Evolutionary conservation across 1,140 invertebrate genomes (phyloP), one percentile per base, ranked within the genome.

Genomic region (Bilobella aurantiaca): DNA sequence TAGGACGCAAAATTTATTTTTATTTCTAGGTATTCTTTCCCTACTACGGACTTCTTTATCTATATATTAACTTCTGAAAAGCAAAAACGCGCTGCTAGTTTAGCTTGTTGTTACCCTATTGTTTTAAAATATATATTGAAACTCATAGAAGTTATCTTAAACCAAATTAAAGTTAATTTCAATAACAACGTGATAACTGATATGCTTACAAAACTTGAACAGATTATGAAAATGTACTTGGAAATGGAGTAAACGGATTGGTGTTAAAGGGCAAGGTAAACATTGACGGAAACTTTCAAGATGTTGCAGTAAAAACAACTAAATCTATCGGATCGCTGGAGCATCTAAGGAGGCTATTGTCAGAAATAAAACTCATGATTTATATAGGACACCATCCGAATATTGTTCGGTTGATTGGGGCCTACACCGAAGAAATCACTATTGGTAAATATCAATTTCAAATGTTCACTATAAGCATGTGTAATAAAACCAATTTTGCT

Each of bases 291-390:
- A 23, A 8, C 14, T 14, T 16, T 53, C 14, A 53, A 53, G 49
- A 53, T 16, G 12, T 12, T 29, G 61, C 61, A 18, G 23, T 62
- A 27, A 62, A 62, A 47, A 62, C 60, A 12, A 47, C 60, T 1
- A 62, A 62, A 27, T 31, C 32, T 46, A 23, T 12, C 27, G 28
- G 32, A 25, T n/a, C 60, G 25, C 5, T 62, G 14, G 34, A 58
- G 42, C 42, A 63, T 28, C 12, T 64, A 3, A 64, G 42, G 28
- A 28, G n/a, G 23, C 53, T 91, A 71, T 75, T 90, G 5, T 79
- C 82, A 1, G 90, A 93, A 78, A 89, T 93, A 12, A 78, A 81
- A 25, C 87, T 89, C 76, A 82, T 92, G 77, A 91, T 90, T 76
- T 81, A 82, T 29, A 84, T 89, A 1, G 89, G 88, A 3, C 3